Percentiles rank a stretch among this genome's conserved stretches.
phyloP scores from a whole-genome alignment of 1,140 invertebrate species.

The Macrocentrus cingulum region DNA sequence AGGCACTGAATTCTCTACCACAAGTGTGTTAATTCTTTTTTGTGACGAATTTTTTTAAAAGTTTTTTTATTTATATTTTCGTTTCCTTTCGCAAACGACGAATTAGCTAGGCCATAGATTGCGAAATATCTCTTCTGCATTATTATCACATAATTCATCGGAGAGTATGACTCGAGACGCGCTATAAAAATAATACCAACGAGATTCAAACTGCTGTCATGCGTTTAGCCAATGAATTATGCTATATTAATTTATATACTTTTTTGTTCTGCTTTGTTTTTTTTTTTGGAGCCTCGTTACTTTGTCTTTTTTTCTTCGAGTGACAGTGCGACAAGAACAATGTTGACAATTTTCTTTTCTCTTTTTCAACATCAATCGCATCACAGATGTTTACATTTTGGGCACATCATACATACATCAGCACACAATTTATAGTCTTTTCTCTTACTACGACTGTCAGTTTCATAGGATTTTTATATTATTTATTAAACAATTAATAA shows the following conservation, averaged over 20 bases:
- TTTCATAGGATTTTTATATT: too few species aligned
- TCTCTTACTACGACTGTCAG: constrained; percentile 38
- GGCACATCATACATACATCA: constrained; percentile 29
- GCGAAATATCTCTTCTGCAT: not conserved
- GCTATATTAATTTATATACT: too few species aligned
- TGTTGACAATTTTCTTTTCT: not conserved
- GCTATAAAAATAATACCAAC: too few species aligned
- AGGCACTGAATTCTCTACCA: constrained; percentile 18
- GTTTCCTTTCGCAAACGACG: constrained; percentile 27
- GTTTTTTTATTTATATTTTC: constrained; percentile 24
- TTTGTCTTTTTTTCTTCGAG: constrained; percentile 14
- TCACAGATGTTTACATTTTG: constrained; percentile 28
- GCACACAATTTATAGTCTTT: constrained; percentile 31
- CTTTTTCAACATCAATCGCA: constrained; percentile 6
- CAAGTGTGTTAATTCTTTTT: too few species aligned
- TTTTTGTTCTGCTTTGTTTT: not conserved
- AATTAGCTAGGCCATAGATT: constrained; percentile 28
- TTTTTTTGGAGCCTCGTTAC: not conserved
- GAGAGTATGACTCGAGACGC: too few species aligned
- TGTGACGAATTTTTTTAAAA: constrained; percentile 4
- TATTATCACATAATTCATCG: constrained; percentile 5
- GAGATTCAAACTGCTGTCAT: not conserved
- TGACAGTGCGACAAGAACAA: not conserved
- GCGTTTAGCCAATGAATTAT: not conserved
- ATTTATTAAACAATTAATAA: too few species aligned